phyloP scores from a whole-genome alignment of 2,797 vertebrate species.

The Setipinna tenuifilis region DNA sequence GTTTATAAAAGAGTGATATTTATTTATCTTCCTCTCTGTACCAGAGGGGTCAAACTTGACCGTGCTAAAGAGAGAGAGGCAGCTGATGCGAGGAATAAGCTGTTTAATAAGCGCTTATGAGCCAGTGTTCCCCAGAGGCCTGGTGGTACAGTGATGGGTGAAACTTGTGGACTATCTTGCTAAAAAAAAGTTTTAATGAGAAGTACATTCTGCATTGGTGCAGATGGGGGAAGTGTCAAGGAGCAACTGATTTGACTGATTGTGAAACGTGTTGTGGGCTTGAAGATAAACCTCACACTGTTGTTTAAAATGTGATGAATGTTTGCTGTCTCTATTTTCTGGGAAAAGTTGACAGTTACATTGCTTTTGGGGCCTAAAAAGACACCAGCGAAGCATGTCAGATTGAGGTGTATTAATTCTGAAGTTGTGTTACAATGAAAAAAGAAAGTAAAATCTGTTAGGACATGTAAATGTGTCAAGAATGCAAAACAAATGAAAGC shows the following conservation, averaged over 20 bases:
- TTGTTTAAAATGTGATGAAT: constrained; percentile 15
- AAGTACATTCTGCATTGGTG: neutral
- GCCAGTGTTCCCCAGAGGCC: neutral
- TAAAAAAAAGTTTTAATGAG: neutral
- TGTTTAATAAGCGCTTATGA: neutral
- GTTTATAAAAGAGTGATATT: neutral
- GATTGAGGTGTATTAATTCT: neutral
- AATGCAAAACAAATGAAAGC: neutral
- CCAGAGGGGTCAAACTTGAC: constrained; percentile 6
- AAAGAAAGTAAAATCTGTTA: neutral
- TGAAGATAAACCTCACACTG: neutral
- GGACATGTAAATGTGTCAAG: neutral
- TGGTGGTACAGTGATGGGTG: neutral
- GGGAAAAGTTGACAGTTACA: neutral
- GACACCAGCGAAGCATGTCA: constrained; percentile 6
- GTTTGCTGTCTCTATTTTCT: neutral
- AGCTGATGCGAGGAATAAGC: neutral
- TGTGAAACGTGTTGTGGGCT: neutral
- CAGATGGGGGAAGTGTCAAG: neutral
- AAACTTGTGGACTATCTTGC: neutral
- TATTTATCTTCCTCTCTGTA: neutral
- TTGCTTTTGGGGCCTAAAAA: neutral
- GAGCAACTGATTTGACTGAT: neutral
- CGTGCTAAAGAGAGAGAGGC: neutral
- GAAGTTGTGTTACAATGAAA: neutral